Percentiles rank a stretch among this genome's conserved stretches.
Evolutionary conservation across 2,888 invertebrate species (phyloP).

Genomic region (Acleris sparsana): DNA sequence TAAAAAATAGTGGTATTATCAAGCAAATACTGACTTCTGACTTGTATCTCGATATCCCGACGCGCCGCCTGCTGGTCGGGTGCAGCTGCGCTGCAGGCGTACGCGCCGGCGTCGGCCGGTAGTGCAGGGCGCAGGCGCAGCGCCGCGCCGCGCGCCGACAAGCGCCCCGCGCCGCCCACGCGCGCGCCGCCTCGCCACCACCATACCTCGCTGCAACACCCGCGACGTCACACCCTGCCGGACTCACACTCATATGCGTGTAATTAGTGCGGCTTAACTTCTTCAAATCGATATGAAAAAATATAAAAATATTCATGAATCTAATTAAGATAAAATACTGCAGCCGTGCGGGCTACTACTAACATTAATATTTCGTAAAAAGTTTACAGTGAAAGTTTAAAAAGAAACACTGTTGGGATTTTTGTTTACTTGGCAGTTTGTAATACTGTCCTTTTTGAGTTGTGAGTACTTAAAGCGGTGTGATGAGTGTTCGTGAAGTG

Average conservation of each 20-base stretch:
- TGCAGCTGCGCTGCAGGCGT: conserved; percentile 89
- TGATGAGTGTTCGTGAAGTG: conserved; percentile 23
- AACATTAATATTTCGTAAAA: too few species aligned
- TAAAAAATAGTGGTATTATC: too few species aligned
- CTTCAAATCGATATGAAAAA: too few species aligned
- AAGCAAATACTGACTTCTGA: conserved; percentile 84
- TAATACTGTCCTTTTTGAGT: background rate
- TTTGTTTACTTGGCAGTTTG: too few species aligned
- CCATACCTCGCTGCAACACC: conserved; percentile 69
- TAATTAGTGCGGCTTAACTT: too few species aligned
- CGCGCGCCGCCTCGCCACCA: conserved; percentile 80
- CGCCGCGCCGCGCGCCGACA: conserved; percentile 64
- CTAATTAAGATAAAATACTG: too few species aligned
- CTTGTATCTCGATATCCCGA: conserved; percentile 87
- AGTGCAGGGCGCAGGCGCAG: conserved; percentile 65
- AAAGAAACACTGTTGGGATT: too few species aligned
- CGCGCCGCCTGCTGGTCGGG: conserved; percentile 87
- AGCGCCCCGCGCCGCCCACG: conserved; percentile 75
- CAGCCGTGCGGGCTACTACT: too few species aligned
- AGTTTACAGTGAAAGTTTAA: too few species aligned
- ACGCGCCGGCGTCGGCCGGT: conserved; percentile 88
- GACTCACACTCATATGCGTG: background rate
- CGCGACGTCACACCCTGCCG: background rate
- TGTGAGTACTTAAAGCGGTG: background rate
- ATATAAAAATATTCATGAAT: too few species aligned